Evolutionary conservation across 53 echinoderm and acorn worm genomes (phyloP).

Genomic region (Stichopus horrens): DNA sequence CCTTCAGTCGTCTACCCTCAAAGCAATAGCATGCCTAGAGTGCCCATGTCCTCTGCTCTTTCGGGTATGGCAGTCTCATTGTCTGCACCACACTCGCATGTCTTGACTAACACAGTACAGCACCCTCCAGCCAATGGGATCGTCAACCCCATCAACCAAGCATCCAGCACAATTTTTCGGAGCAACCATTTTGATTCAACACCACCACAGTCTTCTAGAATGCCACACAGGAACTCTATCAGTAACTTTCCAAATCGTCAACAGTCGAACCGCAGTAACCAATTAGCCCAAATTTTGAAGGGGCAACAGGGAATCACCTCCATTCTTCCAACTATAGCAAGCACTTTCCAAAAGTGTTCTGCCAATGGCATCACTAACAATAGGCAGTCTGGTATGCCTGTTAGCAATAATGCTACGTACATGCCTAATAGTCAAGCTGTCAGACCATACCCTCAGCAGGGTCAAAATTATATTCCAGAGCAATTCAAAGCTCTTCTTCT

Average conservation of each 20-base stretch:
- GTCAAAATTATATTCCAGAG: not conserved
- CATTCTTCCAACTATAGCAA: conserved; percentile 32
- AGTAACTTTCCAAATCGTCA: conserved; percentile 23
- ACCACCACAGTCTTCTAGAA: conserved; percentile 1
- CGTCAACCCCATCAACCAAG: conserved; percentile 24
- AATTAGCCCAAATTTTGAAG: conserved; percentile 27
- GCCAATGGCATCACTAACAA: not conserved
- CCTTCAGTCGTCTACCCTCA: conserved; percentile 33
- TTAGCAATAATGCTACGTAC: not conserved
- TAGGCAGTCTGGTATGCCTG: not conserved
- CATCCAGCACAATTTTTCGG: not conserved
- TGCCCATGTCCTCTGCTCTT: conserved; percentile 7
- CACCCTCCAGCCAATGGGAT: conserved; percentile 18
- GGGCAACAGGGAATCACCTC: not conserved
- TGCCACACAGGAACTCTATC: conserved; percentile 7
- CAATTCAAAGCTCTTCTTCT: conserved; percentile 4
- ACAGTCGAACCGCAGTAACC: conserved; percentile 6
- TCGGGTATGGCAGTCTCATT: conserved; percentile 7
- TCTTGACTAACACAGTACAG: not conserved
- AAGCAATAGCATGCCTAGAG: conserved; percentile 33
- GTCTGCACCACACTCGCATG: not conserved
- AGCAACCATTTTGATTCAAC: conserved; percentile 19
- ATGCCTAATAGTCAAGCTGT: not conserved
- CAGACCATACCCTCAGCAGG: not conserved
- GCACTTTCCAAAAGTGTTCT: not conserved